Percentiles rank a stretch among this genome's conserved stretches.
Conservation (phyloP, 2,113 vertebrate species). For the Periophthalmodon schlosseri region DNA sequence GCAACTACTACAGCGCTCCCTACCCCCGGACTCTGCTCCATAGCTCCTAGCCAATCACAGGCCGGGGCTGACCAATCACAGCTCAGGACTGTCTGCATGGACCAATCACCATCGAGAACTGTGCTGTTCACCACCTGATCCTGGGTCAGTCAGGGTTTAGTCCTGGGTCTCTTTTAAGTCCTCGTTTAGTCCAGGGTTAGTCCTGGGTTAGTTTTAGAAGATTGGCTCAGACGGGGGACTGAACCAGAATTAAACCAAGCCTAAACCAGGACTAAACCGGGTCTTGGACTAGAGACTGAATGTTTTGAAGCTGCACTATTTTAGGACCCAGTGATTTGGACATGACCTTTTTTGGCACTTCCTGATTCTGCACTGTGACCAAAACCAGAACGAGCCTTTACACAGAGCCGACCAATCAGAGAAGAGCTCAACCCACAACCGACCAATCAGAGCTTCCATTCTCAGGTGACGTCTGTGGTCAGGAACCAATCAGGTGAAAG, state of each 20-base stretch:
- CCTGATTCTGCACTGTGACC: constrained; percentile 49
- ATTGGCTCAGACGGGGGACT: too few relatives aligned
- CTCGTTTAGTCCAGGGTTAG: background rate
- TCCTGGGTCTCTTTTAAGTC: background rate
- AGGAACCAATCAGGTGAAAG: too few relatives aligned
- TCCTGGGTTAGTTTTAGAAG: background rate
- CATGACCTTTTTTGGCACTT: constrained; percentile 8
- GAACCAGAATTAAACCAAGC: background rate
- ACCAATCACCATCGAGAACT: background rate
- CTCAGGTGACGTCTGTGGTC: background rate
- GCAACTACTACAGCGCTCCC: constrained; percentile 97
- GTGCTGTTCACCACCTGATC: background rate
- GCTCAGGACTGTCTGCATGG: background rate
- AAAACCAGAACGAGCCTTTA: constrained; percentile 23
- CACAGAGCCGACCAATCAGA: background rate
- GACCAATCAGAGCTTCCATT: background rate
- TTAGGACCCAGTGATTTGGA: background rate
- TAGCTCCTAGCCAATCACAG: constrained; percentile 81
- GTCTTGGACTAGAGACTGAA: background rate
- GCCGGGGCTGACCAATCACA: constrained; percentile 1
- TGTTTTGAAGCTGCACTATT: background rate
- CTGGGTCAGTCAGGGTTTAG: background rate
- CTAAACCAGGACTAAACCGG: background rate
- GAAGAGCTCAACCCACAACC: background rate
- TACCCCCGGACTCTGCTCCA: constrained; percentile 97